Base-by-base conservation (phyloP, 2,797 vertebrate genomes). In the Bradypus variegatus region DNA sequence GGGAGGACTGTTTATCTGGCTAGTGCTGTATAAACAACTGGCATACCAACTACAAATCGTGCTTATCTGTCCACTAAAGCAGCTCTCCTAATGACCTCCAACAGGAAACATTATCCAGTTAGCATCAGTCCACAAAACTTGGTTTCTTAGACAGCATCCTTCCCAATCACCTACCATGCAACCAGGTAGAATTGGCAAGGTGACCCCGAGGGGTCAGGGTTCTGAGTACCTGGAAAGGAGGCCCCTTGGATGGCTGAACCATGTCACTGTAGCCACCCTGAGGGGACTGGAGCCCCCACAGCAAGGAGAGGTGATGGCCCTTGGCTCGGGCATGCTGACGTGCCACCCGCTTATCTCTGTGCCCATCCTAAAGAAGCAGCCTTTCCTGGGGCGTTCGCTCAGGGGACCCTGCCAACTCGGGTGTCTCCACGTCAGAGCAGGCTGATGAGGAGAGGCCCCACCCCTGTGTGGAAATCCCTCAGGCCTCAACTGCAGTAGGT, bases 1-100 rank as follows among this genome's bases (percentile, higher is more conserved):
- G 88, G 85, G 86, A 93, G 79, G 88, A 94, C 92, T 93, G 96
- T 96, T 95, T 96, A 96, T 94, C 73, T 92, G 78, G 50, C 62
- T 31, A 70, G 83, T 67, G 8, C 67, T 94, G 65, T 91, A 88
- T 95, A 96, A 96, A 95, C 95, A 96, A 89, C 14, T 2, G 90
- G 87, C 82, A 55, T 50, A 83, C 92, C 95, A 94, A 89, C 77
- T 53, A 93, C 93, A 73, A 64, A 78, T 45, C 1, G 16, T 53
- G 16, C 91, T 90, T 94, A 93, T 96, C 95, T 94, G 88, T 65
- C 53, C 80, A 36, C 81, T 55, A 86, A 81, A 80, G 89, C 82
- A 79, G 50, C 55, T 77, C 85, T 78, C 93, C 45, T 2, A 64
- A 60, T 84, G 94, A 95, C 92, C 94, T 77, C 87, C 38, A 70